phyloP scores from a whole-genome alignment of 2,113 vertebrate genomes.

The Megaptera novaeangliae region DNA sequence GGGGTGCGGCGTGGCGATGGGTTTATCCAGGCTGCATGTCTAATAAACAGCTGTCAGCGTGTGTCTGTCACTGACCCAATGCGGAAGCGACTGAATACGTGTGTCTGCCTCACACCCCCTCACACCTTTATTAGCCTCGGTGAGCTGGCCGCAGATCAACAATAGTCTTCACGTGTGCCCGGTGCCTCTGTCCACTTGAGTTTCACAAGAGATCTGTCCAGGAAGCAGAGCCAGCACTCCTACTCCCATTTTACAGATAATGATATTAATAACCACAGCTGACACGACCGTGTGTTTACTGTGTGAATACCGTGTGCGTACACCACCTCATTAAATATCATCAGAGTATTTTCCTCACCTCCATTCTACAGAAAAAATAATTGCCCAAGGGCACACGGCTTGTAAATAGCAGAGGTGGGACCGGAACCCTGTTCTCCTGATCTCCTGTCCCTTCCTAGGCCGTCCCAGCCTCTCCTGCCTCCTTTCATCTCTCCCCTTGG shows the following conservation, averaged over 20 bases:
- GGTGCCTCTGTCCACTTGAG: not conserved
- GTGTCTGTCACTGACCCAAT: constrained; percentile 29
- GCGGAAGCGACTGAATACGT: not conserved
- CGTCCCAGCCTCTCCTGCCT: not conserved
- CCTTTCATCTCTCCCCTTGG: not conserved
- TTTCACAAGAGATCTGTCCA: not conserved
- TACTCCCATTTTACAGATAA: not conserved
- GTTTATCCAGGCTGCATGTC: not conserved
- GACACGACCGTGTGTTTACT: not conserved
- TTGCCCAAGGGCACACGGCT: not conserved
- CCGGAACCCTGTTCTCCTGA: not conserved
- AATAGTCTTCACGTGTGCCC: not conserved
- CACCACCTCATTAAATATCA: not conserved
- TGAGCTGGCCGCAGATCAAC: not conserved
- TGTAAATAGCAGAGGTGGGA: not conserved
- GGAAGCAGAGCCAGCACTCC: constrained; percentile 10
- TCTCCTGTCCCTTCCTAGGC: not conserved
- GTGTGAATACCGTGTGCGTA: not conserved
- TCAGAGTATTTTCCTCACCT: not conserved
- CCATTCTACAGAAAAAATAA: not conserved
- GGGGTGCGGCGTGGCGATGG: not conserved
- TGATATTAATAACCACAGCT: not conserved
- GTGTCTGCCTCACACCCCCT: constrained; percentile 3
- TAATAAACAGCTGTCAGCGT: not conserved
- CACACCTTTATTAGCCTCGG: not conserved